Conservation (phyloP, 1,140 invertebrate genomes). For the Lucilia cuprina region DNA sequence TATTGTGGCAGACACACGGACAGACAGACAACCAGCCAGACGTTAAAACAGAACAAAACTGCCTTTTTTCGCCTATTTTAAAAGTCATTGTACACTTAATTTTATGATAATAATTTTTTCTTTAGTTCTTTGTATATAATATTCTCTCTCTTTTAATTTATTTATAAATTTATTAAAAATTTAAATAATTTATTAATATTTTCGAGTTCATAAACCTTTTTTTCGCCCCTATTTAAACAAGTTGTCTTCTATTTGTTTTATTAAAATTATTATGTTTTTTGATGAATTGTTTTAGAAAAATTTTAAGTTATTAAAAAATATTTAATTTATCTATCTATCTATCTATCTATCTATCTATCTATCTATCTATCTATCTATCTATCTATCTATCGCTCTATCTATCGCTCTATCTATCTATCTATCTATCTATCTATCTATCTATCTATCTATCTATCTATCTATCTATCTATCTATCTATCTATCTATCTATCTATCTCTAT, state of each 20-base stretch:
- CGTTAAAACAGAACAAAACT: background rate
- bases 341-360: too few species aligned
- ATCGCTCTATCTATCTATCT: too few species aligned
- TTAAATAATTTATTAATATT: background rate
- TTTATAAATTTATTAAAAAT: background rate
- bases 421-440: too few species aligned
- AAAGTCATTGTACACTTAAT: slow-evolving; percentile 31
- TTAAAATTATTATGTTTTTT: background rate
- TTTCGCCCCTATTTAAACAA: background rate
- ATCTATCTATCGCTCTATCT: too few species aligned
- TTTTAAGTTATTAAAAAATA: too few species aligned
- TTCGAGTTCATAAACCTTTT: background rate
- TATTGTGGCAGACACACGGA: background rate
- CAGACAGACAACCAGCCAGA: background rate
- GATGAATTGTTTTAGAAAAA: too few species aligned
- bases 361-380: too few species aligned
- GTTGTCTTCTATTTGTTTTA: background rate
- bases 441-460: too few species aligned
- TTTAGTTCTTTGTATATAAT: background rate
- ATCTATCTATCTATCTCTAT: too few species aligned
- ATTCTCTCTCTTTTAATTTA: background rate
- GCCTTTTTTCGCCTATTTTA: background rate
- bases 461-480: too few species aligned
- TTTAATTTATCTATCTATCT: too few species aligned
- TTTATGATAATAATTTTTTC: background rate